Base-by-base conservation (phyloP, 1,140 invertebrate genomes). In the Magallana angulata region DNA sequence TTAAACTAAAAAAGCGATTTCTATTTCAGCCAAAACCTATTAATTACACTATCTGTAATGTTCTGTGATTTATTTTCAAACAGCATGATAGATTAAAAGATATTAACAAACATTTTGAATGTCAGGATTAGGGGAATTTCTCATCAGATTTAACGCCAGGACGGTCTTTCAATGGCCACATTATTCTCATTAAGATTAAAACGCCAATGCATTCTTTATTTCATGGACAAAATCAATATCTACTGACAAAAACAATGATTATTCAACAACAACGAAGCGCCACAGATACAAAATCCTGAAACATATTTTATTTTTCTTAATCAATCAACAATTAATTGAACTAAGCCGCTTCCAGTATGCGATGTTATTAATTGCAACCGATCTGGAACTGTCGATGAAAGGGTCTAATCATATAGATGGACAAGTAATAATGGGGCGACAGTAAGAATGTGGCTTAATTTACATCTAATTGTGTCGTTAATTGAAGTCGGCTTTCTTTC, bases 391-490 rank as follows among this genome's bases (percentile, higher is more conserved):
- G 48, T 57, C 36, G 81, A 82, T 82, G 81, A 82, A 82, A 82
- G 57, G 81, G 14, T 58, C 81, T 82, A 82, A 82, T 82, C 81
- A 82, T 58, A 57, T 57, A 82, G 81, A 82, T 82, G 81, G 81
- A 57, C 81, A 57, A 58, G 81, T 82, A 82, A 82, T 82, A 82
- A 82, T 82, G 57, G 81, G 8, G 16, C 48, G 48, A 82, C 81
- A 57, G 7, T 57, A 82, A 82, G 57, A 57, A n/a, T 82, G 81
- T 82, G 48, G 48, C 81, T 82, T 82, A 58, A 82, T 82, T 82
- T 82, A 82, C 81, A 82, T 82, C 57, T 82, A 82, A 82, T 82
- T 82, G 81, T 82, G 81, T 82, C 81, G 14, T 82, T 82, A 82
- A 82, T 82, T 82, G 81, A 82, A 82, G 81, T 56, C 48, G 48